Percentiles rank a stretch among this genome's conserved stretches.
phyloP scores from a whole-genome alignment of 1,140 invertebrate genomes.

The Bradysia coprophila region DNA sequence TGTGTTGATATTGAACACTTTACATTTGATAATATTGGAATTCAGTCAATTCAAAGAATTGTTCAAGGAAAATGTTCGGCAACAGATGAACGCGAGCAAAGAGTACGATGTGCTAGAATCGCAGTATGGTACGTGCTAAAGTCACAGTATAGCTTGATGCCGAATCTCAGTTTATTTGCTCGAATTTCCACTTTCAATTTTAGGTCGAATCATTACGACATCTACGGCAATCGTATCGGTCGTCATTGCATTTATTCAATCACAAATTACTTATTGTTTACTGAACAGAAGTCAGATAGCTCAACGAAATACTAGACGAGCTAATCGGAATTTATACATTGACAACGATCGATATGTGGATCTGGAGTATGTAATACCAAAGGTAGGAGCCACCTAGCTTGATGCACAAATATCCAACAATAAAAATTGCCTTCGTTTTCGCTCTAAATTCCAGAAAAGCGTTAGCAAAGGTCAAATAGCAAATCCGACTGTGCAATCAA shows the following conservation, averaged over 20 bases:
- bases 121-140: background rate
- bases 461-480: background rate
- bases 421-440: too few relatives aligned
- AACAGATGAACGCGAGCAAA: background rate
- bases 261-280: constrained; percentile 29
- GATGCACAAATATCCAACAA: too few relatives aligned
- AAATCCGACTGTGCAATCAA: too few relatives aligned
- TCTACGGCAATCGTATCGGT: constrained; percentile 22
- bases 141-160: background rate
- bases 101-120: background rate
- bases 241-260: constrained; percentile 26
- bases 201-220: constrained; percentile 23
- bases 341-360: constrained; percentile 24
- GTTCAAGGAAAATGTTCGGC: background rate
- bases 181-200: constrained; percentile 6
- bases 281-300: constrained; percentile 14
- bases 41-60: background rate
- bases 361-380: constrained; percentile 29
- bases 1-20: constrained; percentile 22
- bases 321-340: constrained; percentile 6
- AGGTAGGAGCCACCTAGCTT: constrained; percentile 25
- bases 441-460: background rate
- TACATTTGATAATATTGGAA: constrained; percentile 26
- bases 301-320: constrained; percentile 10
- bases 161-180: background rate